phyloP scores from a whole-genome alignment of 2,113 vertebrate species.

The Mionectes macconnelli region DNA sequence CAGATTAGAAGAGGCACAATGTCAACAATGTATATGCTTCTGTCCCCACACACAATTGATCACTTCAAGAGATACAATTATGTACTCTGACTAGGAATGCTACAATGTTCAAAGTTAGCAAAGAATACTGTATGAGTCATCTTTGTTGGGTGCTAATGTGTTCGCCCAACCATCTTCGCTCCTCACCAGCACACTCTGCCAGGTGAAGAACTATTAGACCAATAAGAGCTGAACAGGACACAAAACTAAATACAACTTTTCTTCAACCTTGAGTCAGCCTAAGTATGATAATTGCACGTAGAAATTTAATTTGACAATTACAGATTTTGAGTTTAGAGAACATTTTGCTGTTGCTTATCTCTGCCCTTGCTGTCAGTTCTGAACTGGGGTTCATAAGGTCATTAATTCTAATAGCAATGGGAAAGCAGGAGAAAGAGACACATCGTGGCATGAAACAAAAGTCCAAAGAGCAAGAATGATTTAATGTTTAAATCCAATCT shows the following conservation, averaged over 20 bases:
- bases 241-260: background rate
- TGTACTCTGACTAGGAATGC: background rate
- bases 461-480: background rate
- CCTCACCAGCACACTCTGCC: background rate
- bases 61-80: background rate
- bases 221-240: background rate
- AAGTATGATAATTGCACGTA: background rate
- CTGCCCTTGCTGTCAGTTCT: background rate
- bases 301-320: background rate
- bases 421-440: background rate
- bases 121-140: background rate
- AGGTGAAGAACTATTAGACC: background rate
- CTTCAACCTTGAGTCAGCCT: background rate
- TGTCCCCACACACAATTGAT: background rate
- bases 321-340: background rate
- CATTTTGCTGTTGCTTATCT: background rate
- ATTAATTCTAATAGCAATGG: background rate
- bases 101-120: background rate
- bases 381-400: slow-evolving; percentile 6
- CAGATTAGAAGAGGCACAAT: background rate
- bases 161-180: background rate
- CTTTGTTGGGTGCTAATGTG: background rate
- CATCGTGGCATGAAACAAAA: background rate
- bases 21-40: background rate
- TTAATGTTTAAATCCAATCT: slow-evolving; percentile 42